phyloP scores from a whole-genome alignment of 2,888 invertebrate species.

The Parapristionchus giblindavisi region DNA sequence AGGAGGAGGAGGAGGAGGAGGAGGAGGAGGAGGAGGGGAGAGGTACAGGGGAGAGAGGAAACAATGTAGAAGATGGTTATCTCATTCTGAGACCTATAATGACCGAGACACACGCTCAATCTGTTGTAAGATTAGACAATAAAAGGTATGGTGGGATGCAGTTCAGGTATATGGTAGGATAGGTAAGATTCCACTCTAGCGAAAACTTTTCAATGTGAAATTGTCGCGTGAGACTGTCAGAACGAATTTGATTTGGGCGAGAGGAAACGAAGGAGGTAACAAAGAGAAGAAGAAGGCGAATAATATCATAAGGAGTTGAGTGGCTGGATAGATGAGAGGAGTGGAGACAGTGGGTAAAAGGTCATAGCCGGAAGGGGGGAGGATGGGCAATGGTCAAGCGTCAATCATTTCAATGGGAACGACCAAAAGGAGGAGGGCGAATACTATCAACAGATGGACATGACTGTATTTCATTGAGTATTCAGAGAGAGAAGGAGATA shows the following conservation, averaged over 20 bases:
- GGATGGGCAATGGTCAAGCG: constrained; percentile 33
- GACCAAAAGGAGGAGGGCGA: neutral
- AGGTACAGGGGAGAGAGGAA: constrained; percentile 7
- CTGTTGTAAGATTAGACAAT: constrained; percentile 19
- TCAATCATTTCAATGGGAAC: constrained; percentile 31
- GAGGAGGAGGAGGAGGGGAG: constrained; percentile 10
- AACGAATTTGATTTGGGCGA: neutral
- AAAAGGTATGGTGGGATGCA: neutral
- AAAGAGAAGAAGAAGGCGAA: neutral
- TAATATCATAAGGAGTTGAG: constrained; percentile 15
- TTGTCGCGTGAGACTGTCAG: neutral
- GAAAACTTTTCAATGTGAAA: too few relatives aligned
- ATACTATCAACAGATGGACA: constrained; percentile 38
- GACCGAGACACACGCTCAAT: neutral
- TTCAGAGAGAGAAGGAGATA: constrained; percentile 23
- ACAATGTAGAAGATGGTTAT: constrained; percentile 30
- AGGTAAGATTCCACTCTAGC: too few relatives aligned
- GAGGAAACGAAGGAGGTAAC: neutral
- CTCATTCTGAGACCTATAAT: too few relatives aligned
- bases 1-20: neutral
- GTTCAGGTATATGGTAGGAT: too few relatives aligned
- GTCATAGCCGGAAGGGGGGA: constrained; percentile 21
- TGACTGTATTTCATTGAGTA: constrained; percentile 37
- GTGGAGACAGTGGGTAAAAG: constrained; percentile 31
- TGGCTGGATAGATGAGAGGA: neutral